Evolutionary conservation across 2,797 vertebrate species (phyloP).

Genomic region (Clarias laeviceps): DNA sequence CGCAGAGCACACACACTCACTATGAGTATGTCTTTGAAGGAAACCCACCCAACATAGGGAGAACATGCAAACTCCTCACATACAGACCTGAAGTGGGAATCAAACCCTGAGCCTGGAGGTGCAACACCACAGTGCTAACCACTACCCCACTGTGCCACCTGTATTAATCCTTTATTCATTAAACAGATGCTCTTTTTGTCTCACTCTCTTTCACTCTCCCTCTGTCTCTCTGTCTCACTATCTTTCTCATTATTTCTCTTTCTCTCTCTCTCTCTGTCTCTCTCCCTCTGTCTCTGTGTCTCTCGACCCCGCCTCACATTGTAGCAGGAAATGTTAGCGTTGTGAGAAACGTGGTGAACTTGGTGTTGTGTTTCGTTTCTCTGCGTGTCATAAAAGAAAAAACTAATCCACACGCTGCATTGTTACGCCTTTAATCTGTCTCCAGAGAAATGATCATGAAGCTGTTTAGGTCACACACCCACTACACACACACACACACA

Average conservation of each 20-base stretch:
- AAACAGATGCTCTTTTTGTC: neutral
- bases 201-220: neutral
- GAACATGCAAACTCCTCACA: too few species aligned
- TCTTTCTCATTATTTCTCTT: neutral
- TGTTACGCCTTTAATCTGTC: constrained; percentile 3
- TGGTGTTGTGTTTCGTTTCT: constrained; percentile 54
- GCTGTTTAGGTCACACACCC: neutral
- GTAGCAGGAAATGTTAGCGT: constrained; percentile 54
- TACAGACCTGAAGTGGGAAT: too few species aligned
- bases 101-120: too few species aligned
- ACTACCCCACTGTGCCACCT: too few species aligned
- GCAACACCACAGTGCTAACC: too few species aligned
- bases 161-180: neutral
- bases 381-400: constrained; percentile 41
- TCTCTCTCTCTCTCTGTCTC: neutral
- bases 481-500: neutral
- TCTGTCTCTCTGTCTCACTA: neutral
- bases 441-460: neutral
- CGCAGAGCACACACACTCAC: too few species aligned
- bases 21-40: too few species aligned
- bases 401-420: neutral
- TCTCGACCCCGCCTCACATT: constrained; percentile 18
- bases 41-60: too few species aligned
- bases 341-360: constrained; percentile 53
- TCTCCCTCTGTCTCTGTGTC: neutral